phyloP scores from a whole-genome alignment of 2,888 invertebrate genomes.

The Scaptomyza flava region DNA sequence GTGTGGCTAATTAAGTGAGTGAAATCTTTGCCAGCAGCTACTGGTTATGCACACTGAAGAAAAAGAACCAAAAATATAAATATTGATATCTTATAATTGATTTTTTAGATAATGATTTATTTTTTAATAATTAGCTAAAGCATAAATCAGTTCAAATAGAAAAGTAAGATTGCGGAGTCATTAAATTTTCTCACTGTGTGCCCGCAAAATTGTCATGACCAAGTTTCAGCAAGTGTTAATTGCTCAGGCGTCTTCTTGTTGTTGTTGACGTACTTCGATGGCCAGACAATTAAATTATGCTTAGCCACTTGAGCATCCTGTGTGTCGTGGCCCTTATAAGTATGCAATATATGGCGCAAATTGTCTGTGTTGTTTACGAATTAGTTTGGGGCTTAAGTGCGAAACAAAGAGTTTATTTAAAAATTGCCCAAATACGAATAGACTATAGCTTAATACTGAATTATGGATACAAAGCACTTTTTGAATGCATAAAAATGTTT shows the following conservation, averaged over 20 bases:
- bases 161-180: not conserved
- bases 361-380: slow-evolving; percentile 8
- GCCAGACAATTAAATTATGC: slow-evolving; percentile 69
- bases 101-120: too few species aligned
- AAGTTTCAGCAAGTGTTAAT: slow-evolving; percentile 52
- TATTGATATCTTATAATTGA: not conserved
- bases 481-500: too few species aligned
- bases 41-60: slow-evolving; percentile 15
- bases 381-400: not conserved
- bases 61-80: not conserved
- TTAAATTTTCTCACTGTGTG: not conserved
- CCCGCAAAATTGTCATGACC: slow-evolving; percentile 30
- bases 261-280: slow-evolving; percentile 44
- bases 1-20: slow-evolving; percentile 59
- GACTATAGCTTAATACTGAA: slow-evolving; percentile 8
- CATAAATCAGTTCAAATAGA: not conserved
- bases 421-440: not conserved
- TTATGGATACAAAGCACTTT: not conserved
- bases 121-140: not conserved
- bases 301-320: slow-evolving; percentile 30
- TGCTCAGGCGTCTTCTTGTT: slow-evolving; percentile 23
- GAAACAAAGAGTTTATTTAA: slow-evolving; percentile 11
- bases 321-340: slow-evolving; percentile 44
- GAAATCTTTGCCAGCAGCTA: slow-evolving; percentile 23
- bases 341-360: slow-evolving; percentile 33